Evolutionary conservation across 2,888 invertebrate species (phyloP).

Genomic region (Nemoura dubitans): DNA sequence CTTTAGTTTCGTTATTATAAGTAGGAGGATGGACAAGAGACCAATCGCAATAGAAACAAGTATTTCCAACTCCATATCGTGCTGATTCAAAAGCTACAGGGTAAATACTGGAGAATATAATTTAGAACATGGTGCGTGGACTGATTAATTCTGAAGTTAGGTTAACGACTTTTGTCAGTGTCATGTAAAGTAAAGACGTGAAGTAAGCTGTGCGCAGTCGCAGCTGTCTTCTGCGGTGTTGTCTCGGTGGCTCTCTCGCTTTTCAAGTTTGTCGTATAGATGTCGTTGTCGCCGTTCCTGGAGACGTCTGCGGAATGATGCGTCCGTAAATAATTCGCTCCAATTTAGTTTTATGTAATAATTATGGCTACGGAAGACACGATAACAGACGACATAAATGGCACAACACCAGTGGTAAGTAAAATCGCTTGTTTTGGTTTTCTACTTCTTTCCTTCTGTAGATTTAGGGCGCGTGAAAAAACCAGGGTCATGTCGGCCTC

Average conservation of each 20-base stretch:
- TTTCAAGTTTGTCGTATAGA: background rate
- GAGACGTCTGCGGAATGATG: background rate
- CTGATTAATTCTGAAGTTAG: background rate
- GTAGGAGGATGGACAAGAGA: background rate
- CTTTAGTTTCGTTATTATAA: background rate
- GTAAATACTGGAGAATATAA: background rate
- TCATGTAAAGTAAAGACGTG: background rate
- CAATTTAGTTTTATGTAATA: slow-evolving; percentile 1
- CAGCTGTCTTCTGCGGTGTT: background rate
- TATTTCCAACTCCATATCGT: background rate
- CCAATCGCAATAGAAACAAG: background rate
- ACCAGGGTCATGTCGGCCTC: background rate
- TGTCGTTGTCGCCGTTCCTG: background rate
- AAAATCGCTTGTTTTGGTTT: background rate
- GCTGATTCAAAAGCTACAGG: background rate
- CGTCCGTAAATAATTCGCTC: background rate
- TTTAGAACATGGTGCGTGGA: background rate
- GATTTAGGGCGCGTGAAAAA: background rate
- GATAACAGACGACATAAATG: background rate
- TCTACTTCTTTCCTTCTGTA: too few relatives aligned
- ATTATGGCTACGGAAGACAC: slow-evolving; percentile 26
- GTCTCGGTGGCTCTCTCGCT: background rate
- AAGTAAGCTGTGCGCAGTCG: background rate
- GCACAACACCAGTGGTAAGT: slow-evolving; percentile 15
- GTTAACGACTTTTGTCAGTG: background rate